phyloP scores from a whole-genome alignment of 2,797 vertebrate genomes.

The Argentina silus region DNA sequence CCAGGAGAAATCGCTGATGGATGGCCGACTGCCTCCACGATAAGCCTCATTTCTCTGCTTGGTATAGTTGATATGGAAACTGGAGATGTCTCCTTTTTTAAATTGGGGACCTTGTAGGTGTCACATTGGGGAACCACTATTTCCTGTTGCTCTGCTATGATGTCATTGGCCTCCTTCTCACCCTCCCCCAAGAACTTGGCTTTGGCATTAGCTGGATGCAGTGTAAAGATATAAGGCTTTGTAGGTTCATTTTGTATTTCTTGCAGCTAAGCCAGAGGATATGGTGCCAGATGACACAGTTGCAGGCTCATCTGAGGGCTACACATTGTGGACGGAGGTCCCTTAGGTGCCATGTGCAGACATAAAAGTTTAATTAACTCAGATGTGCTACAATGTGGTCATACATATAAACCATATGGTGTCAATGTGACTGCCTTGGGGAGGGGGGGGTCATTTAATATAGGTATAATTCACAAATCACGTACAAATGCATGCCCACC shows the following conservation, averaged over 20 bases:
- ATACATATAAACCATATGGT: conserved; percentile 6
- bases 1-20: conserved; percentile 70
- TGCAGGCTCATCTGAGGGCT: conserved; percentile 40
- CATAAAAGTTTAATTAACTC: conserved; percentile 51
- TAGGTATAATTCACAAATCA: conserved; percentile 6
- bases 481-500: background rate
- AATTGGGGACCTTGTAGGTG: conserved; percentile 59
- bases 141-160: conserved; percentile 39
- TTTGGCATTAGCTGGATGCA: background rate
- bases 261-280: conserved; percentile 36
- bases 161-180: conserved; percentile 28
- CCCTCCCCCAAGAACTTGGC: conserved; percentile 2
- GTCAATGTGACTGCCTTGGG: background rate
- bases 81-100: conserved; percentile 56
- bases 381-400: conserved; percentile 29
- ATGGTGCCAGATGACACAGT: conserved; percentile 25
- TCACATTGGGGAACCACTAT: conserved; percentile 42
- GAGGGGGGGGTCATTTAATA: conserved; percentile 1
- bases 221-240: conserved; percentile 5
- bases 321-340: conserved; percentile 29
- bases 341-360: conserved; percentile 35
- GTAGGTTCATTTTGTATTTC: conserved; percentile 21
- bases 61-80: conserved; percentile 57
- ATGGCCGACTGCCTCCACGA: conserved; percentile 68
- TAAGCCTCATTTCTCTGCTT: conserved; percentile 70